phyloP scores from a whole-genome alignment of 2,888 invertebrate genomes.

The Cantharis nigra region DNA sequence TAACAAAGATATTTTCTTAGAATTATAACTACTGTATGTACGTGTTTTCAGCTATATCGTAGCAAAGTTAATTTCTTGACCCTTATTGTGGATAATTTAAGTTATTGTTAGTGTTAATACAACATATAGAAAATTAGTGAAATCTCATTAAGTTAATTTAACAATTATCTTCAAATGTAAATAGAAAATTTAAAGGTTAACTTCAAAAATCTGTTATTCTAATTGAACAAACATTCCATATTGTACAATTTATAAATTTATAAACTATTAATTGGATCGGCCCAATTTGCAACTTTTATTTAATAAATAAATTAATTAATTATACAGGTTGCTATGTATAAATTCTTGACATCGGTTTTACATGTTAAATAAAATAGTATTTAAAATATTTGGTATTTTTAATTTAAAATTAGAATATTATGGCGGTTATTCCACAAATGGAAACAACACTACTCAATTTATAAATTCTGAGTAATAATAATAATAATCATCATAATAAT shows the following conservation, averaged over 20 bases:
- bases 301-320: constrained; percentile 5
- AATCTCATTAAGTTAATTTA: background rate
- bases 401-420: background rate
- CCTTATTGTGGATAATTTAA: background rate
- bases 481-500: background rate
- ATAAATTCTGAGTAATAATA: background rate
- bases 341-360: constrained; percentile 26
- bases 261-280: background rate
- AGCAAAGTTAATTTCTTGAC: background rate
- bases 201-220: background rate
- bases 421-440: background rate
- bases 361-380: constrained; percentile 30
- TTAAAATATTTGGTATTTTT: background rate
- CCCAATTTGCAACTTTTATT: constrained; percentile 9
- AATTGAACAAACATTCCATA: background rate
- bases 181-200: background rate
- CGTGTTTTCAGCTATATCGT: background rate
- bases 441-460: background rate
- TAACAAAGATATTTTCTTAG: background rate
- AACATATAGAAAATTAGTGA: background rate
- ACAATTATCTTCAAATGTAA: background rate
- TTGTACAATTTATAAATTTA: background rate
- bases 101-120: background rate
- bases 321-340: constrained; percentile 20
- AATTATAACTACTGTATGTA: background rate